phyloP scores from a whole-genome alignment of 2,797 vertebrate genomes.

The Molossus alvarezi region DNA sequence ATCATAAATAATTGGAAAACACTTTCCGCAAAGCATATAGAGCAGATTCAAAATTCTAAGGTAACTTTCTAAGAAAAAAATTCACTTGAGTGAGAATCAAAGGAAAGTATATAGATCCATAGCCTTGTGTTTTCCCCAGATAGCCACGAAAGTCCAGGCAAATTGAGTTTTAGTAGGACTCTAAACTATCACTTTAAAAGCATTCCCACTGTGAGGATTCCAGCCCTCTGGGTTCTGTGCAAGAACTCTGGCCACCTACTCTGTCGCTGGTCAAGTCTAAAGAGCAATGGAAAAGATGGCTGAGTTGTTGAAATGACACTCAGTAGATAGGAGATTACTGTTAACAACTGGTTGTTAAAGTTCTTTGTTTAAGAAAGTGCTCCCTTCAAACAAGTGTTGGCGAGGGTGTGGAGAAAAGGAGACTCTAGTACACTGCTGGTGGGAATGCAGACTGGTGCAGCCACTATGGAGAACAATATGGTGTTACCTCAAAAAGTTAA shows the following conservation, averaged over 20 bases:
- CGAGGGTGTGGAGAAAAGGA: too few relatives aligned
- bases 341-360: slow-evolving; percentile 22
- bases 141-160: slow-evolving; percentile 14
- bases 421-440: too few relatives aligned
- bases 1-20: slow-evolving; percentile 40
- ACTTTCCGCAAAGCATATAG: not conserved
- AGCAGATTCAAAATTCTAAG: slow-evolving; percentile 6
- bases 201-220: not conserved
- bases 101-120: not conserved
- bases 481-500: too few relatives aligned
- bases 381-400: not conserved
- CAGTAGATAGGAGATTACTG: not conserved
- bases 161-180: not conserved
- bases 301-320: slow-evolving; percentile 8
- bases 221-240: not conserved
- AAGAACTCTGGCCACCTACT: not conserved
- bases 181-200: not conserved
- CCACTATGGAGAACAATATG: too few relatives aligned
- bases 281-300: slow-evolving; percentile 7
- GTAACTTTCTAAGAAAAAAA: slow-evolving; percentile 38
- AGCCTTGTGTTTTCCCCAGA: not conserved
- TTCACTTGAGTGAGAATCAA: slow-evolving; percentile 21
- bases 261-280: not conserved
- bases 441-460: too few relatives aligned
- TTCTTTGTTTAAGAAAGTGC: slow-evolving; percentile 6